Percentiles rank a stretch among this genome's conserved stretches.
Evolutionary conservation across 2,113 vertebrate species (phyloP).

Genomic region (Atractosteus spatula): DNA sequence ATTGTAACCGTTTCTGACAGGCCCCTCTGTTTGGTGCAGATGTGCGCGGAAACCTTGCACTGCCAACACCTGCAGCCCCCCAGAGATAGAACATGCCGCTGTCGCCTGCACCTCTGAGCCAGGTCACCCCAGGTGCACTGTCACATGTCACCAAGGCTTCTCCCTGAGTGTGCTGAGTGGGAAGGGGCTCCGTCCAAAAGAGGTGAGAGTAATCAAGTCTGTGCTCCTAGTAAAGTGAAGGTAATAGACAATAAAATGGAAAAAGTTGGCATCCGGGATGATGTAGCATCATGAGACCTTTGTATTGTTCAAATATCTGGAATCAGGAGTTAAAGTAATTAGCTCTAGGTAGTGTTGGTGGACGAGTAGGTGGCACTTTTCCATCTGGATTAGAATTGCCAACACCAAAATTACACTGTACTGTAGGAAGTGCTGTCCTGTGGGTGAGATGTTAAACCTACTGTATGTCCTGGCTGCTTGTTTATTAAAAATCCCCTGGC

Average conservation of each 20-base stretch:
- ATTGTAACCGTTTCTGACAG: background rate
- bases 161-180: constrained; percentile 57
- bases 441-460: too few species aligned
- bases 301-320: too few species aligned
- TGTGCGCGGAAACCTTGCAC: constrained; percentile 62
- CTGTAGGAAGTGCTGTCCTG: too few species aligned
- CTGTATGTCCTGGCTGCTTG: too few species aligned
- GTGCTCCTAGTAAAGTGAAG: background rate
- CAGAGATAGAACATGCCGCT: constrained; percentile 56
- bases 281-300: background rate
- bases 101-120: constrained; percentile 63
- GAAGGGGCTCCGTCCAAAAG: constrained; percentile 46
- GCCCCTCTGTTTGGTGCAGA: constrained; percentile 39
- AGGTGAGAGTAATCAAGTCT: constrained; percentile 63
- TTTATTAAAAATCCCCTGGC: too few species aligned
- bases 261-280: background rate
- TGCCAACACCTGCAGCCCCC: constrained; percentile 51
- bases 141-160: constrained; percentile 75
- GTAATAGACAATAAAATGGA: background rate
- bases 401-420: too few species aligned
- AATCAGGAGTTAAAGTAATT: too few species aligned
- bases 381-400: too few species aligned
- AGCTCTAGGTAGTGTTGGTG: too few species aligned
- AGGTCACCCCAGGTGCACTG: constrained; percentile 60
- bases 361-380: too few species aligned